Evolutionary conservation across 2,797 vertebrate species (phyloP).

Genomic region (Avahi laniger): DNA sequence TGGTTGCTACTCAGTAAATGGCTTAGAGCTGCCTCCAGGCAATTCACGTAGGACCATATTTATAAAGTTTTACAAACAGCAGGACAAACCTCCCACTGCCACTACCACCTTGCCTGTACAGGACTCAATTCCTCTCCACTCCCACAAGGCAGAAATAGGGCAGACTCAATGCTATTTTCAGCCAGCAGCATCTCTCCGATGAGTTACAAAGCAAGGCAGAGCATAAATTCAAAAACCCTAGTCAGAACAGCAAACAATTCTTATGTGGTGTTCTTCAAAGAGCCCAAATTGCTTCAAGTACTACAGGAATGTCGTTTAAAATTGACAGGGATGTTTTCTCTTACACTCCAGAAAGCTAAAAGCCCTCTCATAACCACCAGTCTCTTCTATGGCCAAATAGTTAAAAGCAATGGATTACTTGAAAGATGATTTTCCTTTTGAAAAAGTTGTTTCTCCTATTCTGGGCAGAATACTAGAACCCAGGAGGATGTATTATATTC

Average conservation of each 20-base stretch:
- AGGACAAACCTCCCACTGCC: neutral
- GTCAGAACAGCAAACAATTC: neutral
- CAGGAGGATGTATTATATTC: neutral
- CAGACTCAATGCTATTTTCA: neutral
- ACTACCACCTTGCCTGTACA: neutral
- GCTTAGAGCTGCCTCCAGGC: neutral
- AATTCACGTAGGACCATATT: neutral
- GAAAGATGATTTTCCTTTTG: neutral
- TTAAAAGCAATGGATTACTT: neutral
- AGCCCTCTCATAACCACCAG: neutral
- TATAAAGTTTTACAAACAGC: conserved; percentile 37
- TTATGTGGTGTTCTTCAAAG: neutral
- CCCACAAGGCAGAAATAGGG: neutral
- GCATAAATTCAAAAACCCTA: neutral
- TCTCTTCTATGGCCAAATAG: neutral
- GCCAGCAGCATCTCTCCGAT: neutral
- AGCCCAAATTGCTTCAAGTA: neutral
- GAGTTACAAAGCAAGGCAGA: neutral
- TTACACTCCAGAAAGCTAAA: neutral
- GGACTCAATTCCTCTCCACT: neutral
- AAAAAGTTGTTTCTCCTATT: neutral
- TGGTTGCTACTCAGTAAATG: neutral
- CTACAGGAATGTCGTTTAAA: neutral
- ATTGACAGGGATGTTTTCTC: neutral
- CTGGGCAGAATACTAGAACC: neutral